Percentiles rank a stretch among this genome's conserved stretches.
These are phyloP conservation scores for Ennomos fuscantarius DNA, from an alignment of 2,888 invertebrate genomes.

Conservation along the genomic window DNA sequence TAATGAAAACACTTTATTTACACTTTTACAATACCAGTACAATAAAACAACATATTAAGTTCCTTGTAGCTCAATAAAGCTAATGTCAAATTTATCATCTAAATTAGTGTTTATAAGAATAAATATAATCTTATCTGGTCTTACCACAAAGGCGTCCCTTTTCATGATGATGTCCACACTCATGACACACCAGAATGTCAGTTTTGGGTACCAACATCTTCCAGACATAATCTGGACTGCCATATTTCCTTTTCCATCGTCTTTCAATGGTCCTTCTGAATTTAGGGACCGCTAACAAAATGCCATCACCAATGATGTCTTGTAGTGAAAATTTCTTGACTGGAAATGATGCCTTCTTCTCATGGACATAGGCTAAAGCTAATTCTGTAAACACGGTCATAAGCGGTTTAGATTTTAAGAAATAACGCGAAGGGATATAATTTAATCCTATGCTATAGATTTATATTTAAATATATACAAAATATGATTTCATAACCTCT, in stretches of 20 bases:
- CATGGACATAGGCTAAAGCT: constrained; percentile 63
- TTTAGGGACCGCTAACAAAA: constrained; percentile 94
- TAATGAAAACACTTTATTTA: not conserved
- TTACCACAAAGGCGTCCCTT: constrained; percentile 92
- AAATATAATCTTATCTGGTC: constrained; percentile 1
- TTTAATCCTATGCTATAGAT: too few species aligned
- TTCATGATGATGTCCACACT: constrained; percentile 94
- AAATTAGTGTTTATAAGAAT: not conserved
- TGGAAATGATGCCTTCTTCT: constrained; percentile 43
- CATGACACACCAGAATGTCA: constrained; percentile 90
- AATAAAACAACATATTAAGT: too few species aligned
- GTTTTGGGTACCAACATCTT: constrained; percentile 90
- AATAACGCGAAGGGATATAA: too few species aligned
- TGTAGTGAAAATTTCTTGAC: constrained; percentile 81
- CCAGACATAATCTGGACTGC: constrained; percentile 87
- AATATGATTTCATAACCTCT: constrained; percentile 54
- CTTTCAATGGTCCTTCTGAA: constrained; percentile 91
- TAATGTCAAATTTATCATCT: too few species aligned
- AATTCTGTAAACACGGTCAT: constrained; percentile 57
- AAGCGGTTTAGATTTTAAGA: too few species aligned
- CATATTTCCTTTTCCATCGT: constrained; percentile 90
- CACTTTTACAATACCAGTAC: too few species aligned
- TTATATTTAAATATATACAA: not conserved
- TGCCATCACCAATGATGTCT: constrained; percentile 89
- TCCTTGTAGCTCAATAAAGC: too few species aligned